phyloP scores from a whole-genome alignment of 1,140 invertebrate genomes.

The Pissodes strobi region DNA sequence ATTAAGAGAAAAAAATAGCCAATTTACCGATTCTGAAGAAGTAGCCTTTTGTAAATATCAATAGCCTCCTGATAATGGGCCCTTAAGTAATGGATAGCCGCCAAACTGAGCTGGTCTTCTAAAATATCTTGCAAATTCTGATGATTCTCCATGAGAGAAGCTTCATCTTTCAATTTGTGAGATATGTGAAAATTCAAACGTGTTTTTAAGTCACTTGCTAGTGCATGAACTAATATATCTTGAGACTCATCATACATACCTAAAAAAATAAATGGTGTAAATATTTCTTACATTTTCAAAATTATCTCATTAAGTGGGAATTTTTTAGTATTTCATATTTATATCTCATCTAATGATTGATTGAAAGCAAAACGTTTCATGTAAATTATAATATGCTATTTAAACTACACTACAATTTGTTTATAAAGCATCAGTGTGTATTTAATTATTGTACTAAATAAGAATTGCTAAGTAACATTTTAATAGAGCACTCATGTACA shows the following conservation, averaged over 20 bases:
- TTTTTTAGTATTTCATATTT: too few species aligned
- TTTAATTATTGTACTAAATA: too few species aligned
- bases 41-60: conserved; percentile 95
- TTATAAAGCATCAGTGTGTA: too few species aligned
- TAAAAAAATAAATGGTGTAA: too few species aligned
- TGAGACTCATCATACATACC: conserved; percentile 71
- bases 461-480: too few species aligned
- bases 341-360: too few species aligned
- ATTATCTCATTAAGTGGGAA: too few species aligned
- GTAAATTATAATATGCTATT: too few species aligned
- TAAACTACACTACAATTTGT: too few species aligned
- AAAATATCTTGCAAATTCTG: conserved; percentile 83
- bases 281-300: not conserved
- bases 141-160: conserved; percentile 79
- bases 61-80: conserved; percentile 98
- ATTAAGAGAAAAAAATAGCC: not conserved
- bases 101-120: conserved; percentile 94
- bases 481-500: too few species aligned
- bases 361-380: too few species aligned
- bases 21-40: conserved; percentile 84
- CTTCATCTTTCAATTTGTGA: conserved; percentile 89
- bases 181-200: conserved; percentile 90
- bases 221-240: conserved; percentile 64
- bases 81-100: conserved; percentile 94
- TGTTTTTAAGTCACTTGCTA: conserved; percentile 70